Evolutionary conservation across 1,140 invertebrate genomes (phyloP).

Genomic region (Drosophila punjabiensis): DNA sequence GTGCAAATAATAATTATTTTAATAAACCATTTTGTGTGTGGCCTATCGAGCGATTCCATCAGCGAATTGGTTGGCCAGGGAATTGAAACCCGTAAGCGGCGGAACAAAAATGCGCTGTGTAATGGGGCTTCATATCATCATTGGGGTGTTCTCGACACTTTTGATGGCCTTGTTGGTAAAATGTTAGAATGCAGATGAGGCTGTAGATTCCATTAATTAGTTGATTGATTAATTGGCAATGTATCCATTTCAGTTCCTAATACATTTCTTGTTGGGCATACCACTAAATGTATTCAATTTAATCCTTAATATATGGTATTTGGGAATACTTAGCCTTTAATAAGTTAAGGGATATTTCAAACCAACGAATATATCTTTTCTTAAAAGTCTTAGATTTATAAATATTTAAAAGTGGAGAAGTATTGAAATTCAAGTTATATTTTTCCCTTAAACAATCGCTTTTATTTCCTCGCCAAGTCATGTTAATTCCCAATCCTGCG

Average conservation of each 20-base stretch:
- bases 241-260: not conserved
- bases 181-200: not conserved
- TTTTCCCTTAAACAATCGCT: not conserved
- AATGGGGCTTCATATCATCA: conserved; percentile 24
- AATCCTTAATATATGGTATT: not conserved
- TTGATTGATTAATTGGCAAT: conserved; percentile 18
- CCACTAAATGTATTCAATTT: too few species aligned
- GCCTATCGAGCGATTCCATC: conserved; percentile 54
- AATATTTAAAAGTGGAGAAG: too few species aligned
- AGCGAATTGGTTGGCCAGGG: conserved; percentile 7
- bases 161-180: conserved; percentile 14
- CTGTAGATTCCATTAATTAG: conserved; percentile 4
- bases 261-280: not conserved
- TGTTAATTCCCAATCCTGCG: conserved; percentile 3
- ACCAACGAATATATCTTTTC: too few species aligned
- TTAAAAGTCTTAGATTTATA: too few species aligned
- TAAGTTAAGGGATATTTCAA: too few species aligned
- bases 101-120: conserved; percentile 9
- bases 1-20: conserved; percentile 76
- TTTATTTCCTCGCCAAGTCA: not conserved
- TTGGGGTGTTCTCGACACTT: not conserved
- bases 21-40: conserved; percentile 68
- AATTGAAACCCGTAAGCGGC: conserved; percentile 23
- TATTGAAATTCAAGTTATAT: too few species aligned
- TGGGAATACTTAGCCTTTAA: not conserved